These are phyloP conservation scores for Pasiphila rectangulata DNA, from an alignment of 2,888 invertebrate genomes.

Conservation along the genomic window DNA sequence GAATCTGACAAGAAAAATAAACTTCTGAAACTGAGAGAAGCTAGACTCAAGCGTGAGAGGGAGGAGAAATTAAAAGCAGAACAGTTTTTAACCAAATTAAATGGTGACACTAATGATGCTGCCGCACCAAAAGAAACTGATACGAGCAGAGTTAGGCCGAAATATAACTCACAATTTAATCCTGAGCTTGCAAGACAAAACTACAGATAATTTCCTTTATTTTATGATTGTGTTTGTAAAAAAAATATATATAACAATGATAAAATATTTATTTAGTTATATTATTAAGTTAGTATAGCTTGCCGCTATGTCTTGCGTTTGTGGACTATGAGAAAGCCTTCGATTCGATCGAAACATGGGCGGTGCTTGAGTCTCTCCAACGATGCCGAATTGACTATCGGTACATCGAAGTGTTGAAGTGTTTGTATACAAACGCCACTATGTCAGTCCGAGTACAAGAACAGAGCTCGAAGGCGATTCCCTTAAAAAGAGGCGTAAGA, in stretches of 20 bases:
- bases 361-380: too few relatives aligned
- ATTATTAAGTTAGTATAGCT: too few relatives aligned
- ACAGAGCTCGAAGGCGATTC: too few relatives aligned
- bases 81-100: constrained; percentile 85
- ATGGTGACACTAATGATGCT: constrained; percentile 44
- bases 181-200: constrained; percentile 94
- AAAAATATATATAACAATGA: background rate
- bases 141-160: constrained; percentile 81
- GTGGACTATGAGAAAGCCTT: too few relatives aligned
- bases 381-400: too few relatives aligned
- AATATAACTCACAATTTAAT: constrained; percentile 98
- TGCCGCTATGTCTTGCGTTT: too few relatives aligned
- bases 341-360: too few relatives aligned
- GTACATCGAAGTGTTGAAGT: too few relatives aligned
- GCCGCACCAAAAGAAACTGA: constrained; percentile 29
- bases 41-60: constrained; percentile 89
- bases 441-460: too few relatives aligned
- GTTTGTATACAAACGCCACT: too few relatives aligned
- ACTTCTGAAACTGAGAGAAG: constrained; percentile 86
- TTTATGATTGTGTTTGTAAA: too few relatives aligned
- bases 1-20: constrained; percentile 48
- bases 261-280: background rate
- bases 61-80: constrained; percentile 88
- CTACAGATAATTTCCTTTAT: constrained; percentile 51
- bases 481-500: too few relatives aligned